phyloP scores from a whole-genome alignment of 2,113 vertebrate species.

The Chloropsis cyanopogon region DNA sequence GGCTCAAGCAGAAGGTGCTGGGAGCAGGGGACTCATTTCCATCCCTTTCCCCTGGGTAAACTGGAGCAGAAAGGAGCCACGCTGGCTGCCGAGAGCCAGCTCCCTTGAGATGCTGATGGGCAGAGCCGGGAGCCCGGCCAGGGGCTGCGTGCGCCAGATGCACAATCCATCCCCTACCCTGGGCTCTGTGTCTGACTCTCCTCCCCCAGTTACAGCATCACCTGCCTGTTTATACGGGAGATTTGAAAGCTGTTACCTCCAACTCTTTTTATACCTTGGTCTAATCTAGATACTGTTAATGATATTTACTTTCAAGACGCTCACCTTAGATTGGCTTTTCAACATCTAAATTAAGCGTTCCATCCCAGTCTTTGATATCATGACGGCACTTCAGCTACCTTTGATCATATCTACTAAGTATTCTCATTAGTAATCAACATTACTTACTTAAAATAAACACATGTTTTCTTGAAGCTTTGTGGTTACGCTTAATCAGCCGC shows the following conservation, averaged over 20 bases:
- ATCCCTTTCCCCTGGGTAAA: not conserved
- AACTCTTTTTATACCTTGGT: constrained; percentile 66
- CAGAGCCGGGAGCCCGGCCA: not conserved
- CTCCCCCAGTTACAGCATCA: constrained; percentile 49
- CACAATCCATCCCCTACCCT: constrained; percentile 3
- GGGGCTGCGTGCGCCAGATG: not conserved
- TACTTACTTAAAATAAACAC: constrained; percentile 70
- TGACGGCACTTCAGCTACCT: constrained; percentile 66
- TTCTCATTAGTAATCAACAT: constrained; percentile 69
- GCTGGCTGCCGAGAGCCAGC: fast-evolving
- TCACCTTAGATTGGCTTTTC: constrained; percentile 70
- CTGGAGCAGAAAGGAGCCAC: not conserved
- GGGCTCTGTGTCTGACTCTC: not conserved
- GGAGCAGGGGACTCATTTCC: not conserved
- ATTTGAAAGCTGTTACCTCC: constrained; percentile 66
- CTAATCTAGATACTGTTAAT: constrained; percentile 68
- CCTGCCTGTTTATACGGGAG: constrained; percentile 56
- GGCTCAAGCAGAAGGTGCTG: not conserved
- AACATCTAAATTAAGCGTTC: constrained; percentile 70
- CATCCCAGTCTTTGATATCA: constrained; percentile 69
- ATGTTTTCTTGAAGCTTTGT: constrained; percentile 67
- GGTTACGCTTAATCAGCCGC: constrained; percentile 61
- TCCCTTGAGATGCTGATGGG: not conserved
- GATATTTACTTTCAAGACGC: constrained; percentile 65
- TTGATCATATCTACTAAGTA: constrained; percentile 70